phyloP scores from a whole-genome alignment of 2,888 invertebrate species.

The Ophioninae sp. region DNA sequence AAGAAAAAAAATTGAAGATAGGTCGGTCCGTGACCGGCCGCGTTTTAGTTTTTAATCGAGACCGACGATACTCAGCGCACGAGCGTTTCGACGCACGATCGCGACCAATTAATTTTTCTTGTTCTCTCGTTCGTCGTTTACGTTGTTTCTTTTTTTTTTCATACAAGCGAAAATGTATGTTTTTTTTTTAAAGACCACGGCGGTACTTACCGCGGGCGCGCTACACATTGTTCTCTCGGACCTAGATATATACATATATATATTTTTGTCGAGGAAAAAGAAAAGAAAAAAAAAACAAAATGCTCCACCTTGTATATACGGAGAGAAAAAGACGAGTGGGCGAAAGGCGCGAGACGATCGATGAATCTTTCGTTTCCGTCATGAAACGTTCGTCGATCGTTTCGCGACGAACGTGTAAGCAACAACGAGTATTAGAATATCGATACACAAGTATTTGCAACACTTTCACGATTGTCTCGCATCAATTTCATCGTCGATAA shows the following conservation, averaged over 20 bases:
- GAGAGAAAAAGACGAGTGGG: conserved; percentile 15
- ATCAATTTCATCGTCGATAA: conserved; percentile 72
- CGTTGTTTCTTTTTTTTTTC: conserved; percentile 48
- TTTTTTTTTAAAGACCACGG: conserved; percentile 45
- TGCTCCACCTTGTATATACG: conserved; percentile 70
- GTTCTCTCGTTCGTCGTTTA: conserved; percentile 34
- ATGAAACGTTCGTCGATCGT: conserved; percentile 10
- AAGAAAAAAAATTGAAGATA: neutral
- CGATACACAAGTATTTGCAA: conserved; percentile 68
- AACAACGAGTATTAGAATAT: conserved; percentile 66
- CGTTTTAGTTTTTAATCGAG: conserved; percentile 68
- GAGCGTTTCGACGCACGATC: conserved; percentile 13
- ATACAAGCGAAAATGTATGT: conserved; percentile 28
- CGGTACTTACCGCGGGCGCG: conserved; percentile 59
- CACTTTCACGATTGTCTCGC: conserved; percentile 70
- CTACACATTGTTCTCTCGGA: conserved; percentile 63
- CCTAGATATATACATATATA: conserved; percentile 36
- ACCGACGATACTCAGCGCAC: conserved; percentile 76
- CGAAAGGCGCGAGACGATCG: conserved; percentile 25
- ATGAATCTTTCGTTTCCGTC: conserved; percentile 11
- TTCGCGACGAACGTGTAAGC: conserved; percentile 40
- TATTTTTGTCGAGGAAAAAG: conserved; percentile 50
- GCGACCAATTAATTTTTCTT: conserved; percentile 8
- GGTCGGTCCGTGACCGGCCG: conserved; percentile 36
- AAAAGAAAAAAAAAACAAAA: conserved; percentile 14